Conservation (phyloP, 1,140 invertebrate genomes). For the Conus betulinus region DNA sequence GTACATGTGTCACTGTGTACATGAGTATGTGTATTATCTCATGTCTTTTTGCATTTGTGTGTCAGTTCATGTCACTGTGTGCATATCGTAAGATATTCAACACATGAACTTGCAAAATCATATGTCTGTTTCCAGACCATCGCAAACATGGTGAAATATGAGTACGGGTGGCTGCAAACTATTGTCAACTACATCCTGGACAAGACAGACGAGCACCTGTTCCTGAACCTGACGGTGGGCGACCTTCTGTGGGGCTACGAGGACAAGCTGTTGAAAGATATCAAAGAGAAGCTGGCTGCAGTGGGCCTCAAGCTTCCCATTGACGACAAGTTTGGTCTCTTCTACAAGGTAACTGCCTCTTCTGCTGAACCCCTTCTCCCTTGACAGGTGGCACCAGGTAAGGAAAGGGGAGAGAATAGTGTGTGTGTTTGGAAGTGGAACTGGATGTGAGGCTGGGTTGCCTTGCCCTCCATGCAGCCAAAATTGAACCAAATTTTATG, state of each 20-base stretch:
- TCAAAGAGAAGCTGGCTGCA: slow-evolving; percentile 34
- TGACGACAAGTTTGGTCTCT: slow-evolving; percentile 61
- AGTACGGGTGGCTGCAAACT: slow-evolving; percentile 47
- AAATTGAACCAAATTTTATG: too few species aligned
- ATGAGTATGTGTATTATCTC: neutral
- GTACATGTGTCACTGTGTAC: neutral
- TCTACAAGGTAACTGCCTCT: slow-evolving; percentile 54
- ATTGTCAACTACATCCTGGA: slow-evolving; percentile 39
- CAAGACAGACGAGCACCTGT: slow-evolving; percentile 48
- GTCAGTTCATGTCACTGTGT: too few species aligned
- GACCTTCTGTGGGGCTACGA: slow-evolving; percentile 67
- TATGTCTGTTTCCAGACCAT: slow-evolving; percentile 57
- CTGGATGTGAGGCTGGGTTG: too few species aligned
- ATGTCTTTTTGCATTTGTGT: too few species aligned
- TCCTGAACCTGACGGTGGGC: slow-evolving; percentile 48
- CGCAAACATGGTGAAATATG: slow-evolving; percentile 47
- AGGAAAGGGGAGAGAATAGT: too few species aligned
- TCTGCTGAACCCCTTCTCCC: too few species aligned
- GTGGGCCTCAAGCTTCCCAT: slow-evolving; percentile 36
- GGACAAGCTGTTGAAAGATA: slow-evolving; percentile 52
- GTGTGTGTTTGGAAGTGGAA: too few species aligned
- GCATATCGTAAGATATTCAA: too few species aligned
- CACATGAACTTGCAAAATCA: neutral
- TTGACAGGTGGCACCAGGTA: too few species aligned
- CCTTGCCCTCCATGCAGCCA: too few species aligned